These are phyloP conservation scores for Papilio xuthus DNA, from an alignment of 1,140 invertebrate genomes.

Conservation along the genomic window DNA sequence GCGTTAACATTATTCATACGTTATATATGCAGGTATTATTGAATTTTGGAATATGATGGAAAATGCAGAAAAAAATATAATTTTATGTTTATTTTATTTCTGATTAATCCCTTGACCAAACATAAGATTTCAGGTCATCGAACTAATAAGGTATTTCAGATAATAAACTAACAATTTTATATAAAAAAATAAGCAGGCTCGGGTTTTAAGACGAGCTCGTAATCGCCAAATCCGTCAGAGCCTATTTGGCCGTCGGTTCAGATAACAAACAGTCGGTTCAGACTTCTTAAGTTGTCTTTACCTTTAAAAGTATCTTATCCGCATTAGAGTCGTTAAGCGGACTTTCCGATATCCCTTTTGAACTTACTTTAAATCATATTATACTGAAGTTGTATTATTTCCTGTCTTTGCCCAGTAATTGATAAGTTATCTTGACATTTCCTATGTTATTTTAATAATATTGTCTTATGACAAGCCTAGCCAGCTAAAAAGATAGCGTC, in stretches of 20 bases:
- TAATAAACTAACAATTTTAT: neutral
- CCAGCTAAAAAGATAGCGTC: too few relatives aligned
- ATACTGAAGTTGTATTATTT: neutral
- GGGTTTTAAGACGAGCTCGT: neutral
- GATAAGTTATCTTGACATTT: neutral
- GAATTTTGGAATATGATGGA: too few relatives aligned
- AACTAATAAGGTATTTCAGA: neutral
- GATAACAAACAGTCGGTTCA: conserved; percentile 27
- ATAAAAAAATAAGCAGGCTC: neutral
- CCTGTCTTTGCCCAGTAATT: neutral
- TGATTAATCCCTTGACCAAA: too few relatives aligned
- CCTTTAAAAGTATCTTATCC: conserved; percentile 21
- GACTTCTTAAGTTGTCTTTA: conserved; percentile 21
- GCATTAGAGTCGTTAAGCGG: conserved; percentile 12
- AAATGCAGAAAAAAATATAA: too few relatives aligned
- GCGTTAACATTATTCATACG: neutral
- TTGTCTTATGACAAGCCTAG: too few relatives aligned
- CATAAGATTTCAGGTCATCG: too few relatives aligned
- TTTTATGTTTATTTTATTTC: too few relatives aligned
- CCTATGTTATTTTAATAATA: too few relatives aligned
- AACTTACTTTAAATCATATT: neutral
- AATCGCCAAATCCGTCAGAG: conserved; percentile 20
- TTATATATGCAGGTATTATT: neutral
- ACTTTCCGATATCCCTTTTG: conserved; percentile 5
- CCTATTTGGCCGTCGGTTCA: conserved; percentile 8